Base-by-base conservation (phyloP, 1,140 invertebrate species). In the Archegozetes longisetosus region DNA sequence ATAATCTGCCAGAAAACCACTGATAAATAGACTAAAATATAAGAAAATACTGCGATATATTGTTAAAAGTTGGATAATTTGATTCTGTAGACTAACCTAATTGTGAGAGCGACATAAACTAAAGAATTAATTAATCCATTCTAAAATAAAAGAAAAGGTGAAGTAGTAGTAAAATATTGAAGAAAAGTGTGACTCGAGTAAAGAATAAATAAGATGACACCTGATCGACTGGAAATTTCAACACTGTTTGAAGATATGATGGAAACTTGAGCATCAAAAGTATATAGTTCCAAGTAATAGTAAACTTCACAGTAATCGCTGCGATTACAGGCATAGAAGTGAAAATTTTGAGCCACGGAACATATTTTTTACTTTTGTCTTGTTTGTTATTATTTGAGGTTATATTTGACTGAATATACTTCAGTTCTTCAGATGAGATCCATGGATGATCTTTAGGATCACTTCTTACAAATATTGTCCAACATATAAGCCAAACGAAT, bases 231-330 rank as follows among this genome's bases (percentile, higher is more conserved):
- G 57, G 47, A 20, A 50, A 24, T 27, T 29, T 25, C 1, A 61
- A 76, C 52, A 95, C 87, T 67, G 84, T 24, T 53, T 67, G 53
- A 23, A 65, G 64, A 65, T 60, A 72, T 55, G 59, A 70, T 56
- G 46, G 93, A 55, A 96, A 76, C 69, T 93, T 87, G 70, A 91
- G 88, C 53, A 95, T 80, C 51, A 96, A 82, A 3, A 87, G 92
- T 74, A 94, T 95, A 74, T 90, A 93, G 0, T 89, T 87, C 76
- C 91, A 96, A 56, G 93, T 89, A 57, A 86, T 88, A 60, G 84
- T 82, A 32, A 83, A 86, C 69, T 95, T 90, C 0, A 85, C 88
- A 26, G 90, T 72, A 55, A 94, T 79, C 68, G 94, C 88, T 1
- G 91, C 88, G 88, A 88, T 93, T 1, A 96, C 88, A 0, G 89